These are phyloP conservation scores for Dascyllus trimaculatus DNA, from an alignment of 2,113 vertebrate species.

Conservation along the genomic window DNA sequence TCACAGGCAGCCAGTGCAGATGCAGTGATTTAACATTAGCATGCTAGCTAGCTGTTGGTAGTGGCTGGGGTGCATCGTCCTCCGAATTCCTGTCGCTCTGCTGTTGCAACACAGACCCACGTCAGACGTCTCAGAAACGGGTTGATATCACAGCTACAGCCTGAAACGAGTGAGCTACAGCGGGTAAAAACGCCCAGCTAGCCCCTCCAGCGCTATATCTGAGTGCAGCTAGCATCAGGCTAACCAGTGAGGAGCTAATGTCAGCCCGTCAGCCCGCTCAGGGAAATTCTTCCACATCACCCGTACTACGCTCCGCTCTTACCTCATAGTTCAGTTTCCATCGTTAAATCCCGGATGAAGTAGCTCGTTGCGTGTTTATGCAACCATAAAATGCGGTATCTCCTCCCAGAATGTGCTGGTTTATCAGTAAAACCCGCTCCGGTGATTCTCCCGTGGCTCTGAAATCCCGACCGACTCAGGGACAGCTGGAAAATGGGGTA, in stretches of 20 bases:
- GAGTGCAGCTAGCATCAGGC: conserved; percentile 58
- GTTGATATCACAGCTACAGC: neutral
- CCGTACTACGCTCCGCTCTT: conserved; percentile 39
- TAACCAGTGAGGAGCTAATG: conserved; percentile 68
- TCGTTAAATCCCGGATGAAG: conserved; percentile 31
- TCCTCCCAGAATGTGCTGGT: conserved; percentile 2
- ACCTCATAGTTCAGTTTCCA: conserved; percentile 77
- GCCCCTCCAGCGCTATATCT: neutral
- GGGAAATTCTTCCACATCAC: conserved; percentile 71
- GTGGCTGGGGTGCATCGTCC: neutral
- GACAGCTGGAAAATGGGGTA: conserved; percentile 82
- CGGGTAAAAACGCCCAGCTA: neutral
- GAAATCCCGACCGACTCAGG: conserved; percentile 70
- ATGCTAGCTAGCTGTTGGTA: conserved; percentile 42
- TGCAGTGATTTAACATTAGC: conserved; percentile 75
- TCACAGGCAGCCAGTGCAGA: conserved; percentile 42
- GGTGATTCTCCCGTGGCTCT: conserved; percentile 50
- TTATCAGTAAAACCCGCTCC: conserved; percentile 56
- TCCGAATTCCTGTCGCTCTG: neutral
- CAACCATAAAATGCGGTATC: conserved; percentile 7
- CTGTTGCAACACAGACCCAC: neutral
- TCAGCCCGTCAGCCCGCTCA: conserved; percentile 61
- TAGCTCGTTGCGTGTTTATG: conserved; percentile 13
- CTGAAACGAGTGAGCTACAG: neutral
- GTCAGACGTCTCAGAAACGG: neutral